phyloP scores from a whole-genome alignment of 2,113 vertebrate genomes.

The Carlito syrichta region DNA sequence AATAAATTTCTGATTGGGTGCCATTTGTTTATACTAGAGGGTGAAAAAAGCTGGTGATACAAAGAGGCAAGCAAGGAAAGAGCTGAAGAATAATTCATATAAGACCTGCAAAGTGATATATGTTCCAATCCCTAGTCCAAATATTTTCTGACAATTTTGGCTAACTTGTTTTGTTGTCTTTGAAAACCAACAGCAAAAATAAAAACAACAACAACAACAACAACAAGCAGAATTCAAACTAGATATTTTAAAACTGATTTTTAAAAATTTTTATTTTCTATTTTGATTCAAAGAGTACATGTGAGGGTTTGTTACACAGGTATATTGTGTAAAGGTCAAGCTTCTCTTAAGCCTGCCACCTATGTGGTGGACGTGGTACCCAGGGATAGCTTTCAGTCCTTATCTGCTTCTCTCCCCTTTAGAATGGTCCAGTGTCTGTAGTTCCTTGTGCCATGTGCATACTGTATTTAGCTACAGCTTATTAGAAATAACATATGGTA shows the following conservation, averaged over 20 bases:
- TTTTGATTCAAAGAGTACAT: too few species aligned
- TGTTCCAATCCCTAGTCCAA: background rate
- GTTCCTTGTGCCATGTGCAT: too few species aligned
- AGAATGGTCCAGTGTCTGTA: too few species aligned
- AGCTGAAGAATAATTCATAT: fast-evolving
- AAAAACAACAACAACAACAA: background rate
- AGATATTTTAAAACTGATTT: background rate
- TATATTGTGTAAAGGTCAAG: too few species aligned
- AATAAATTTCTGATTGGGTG: background rate
- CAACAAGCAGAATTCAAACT: background rate
- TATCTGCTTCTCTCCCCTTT: too few species aligned
- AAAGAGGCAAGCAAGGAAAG: background rate
- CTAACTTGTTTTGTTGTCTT: background rate
- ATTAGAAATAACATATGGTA: too few species aligned
- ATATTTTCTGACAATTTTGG: background rate
- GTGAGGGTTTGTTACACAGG: too few species aligned
- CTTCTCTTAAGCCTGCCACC: too few species aligned
- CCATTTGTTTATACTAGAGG: background rate
- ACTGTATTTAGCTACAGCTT: too few species aligned
- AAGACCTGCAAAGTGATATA: background rate
- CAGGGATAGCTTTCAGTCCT: too few species aligned
- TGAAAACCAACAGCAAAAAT: background rate
- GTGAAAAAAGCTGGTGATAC: background rate
- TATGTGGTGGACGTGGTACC: too few species aligned
- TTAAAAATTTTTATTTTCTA: too few species aligned